phyloP scores from a whole-genome alignment of 2,113 vertebrate genomes.

The Lophius piscatorius region DNA sequence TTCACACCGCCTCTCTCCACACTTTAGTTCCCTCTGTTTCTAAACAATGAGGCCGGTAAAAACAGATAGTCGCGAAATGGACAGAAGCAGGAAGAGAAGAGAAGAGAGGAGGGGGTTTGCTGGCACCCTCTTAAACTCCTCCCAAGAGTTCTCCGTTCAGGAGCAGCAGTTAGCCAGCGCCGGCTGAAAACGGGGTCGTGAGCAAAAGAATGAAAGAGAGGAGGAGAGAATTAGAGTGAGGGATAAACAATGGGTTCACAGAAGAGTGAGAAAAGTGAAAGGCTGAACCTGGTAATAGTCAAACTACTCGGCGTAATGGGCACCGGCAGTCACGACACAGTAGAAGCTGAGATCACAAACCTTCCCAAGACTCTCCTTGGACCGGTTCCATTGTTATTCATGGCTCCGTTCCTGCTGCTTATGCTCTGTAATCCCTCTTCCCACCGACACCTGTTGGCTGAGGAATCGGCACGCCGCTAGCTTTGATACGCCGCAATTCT shows the following conservation, averaged over 20 bases:
- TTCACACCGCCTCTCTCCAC: not conserved
- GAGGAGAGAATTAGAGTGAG: constrained; percentile 17
- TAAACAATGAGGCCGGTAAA: constrained; percentile 64
- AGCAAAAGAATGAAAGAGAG: constrained; percentile 49
- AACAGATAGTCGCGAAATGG: constrained; percentile 23
- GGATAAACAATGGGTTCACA: constrained; percentile 25
- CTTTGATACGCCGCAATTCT: constrained; percentile 43
- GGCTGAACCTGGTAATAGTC: constrained; percentile 29
- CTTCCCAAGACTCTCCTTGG: constrained; percentile 17
- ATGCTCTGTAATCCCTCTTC: constrained; percentile 48
- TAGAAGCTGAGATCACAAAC: constrained; percentile 13
- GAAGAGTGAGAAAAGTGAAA: constrained; percentile 24
- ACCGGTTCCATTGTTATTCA: constrained; percentile 48
- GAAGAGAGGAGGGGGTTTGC: not conserved
- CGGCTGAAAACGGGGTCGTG: constrained; percentile 38
- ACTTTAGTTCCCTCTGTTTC: constrained; percentile 8
- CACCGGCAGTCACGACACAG: constrained; percentile 5
- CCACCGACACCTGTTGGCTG: constrained; percentile 64
- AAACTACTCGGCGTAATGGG: not conserved
- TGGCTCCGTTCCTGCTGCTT: constrained; percentile 44
- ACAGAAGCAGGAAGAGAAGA: constrained; percentile 9
- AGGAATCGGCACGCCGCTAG: constrained; percentile 46
- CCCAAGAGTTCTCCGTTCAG: constrained; percentile 45
- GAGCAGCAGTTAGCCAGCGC: constrained; percentile 41
- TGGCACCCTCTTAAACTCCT: constrained; percentile 68